Base-by-base conservation (phyloP, 2,888 invertebrate species). In the Ennomos erosarius region DNA sequence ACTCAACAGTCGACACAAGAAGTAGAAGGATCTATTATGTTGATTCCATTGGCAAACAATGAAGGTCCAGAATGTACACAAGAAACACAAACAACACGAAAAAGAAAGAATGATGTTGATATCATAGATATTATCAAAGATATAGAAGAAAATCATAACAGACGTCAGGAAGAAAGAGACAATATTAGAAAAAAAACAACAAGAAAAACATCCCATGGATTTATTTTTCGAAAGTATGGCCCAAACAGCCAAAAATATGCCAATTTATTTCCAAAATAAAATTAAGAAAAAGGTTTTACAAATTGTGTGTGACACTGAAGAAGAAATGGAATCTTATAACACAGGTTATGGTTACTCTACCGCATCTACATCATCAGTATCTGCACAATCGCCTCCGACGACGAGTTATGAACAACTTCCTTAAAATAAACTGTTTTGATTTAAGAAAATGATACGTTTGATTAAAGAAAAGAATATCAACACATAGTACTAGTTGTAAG, bases 321-420 rank as follows among this genome's bases (percentile, higher is more conserved):
- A 60, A 55, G 56, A 60, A 52, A 47, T 56, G 36, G 60, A 60
- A 51, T 56, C 47, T 59, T 52, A 51, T 59, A 56, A 57, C 49
- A 44, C 46, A 47, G 51, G 55, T 60, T 16, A 16, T 16, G 16
- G 60, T 51, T 52, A 60, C 51, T 56, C 56, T 55, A 59, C 58
- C 52, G 57, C 47, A 59, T 48, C 59, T 53, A 53, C 42, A 58
- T 58, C 53, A 53, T 58, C 53, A 58, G 53, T 53, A 53, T 53
- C 53, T 53, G 58, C 58, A 12, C 11, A 40, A 16, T 16, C 16
- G 16, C 16, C 16, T 16, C 16, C 16, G 16, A 16, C 16, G 16
- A 16, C 16, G 16, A 16, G 16, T 16, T 16, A 16, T 16, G 16
- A 16, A 16, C 16, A 16, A 16, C 16, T 16, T 16, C 16, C 16